Conservation (phyloP, 2,113 vertebrate genomes). For the Haemorhous mexicanus region DNA sequence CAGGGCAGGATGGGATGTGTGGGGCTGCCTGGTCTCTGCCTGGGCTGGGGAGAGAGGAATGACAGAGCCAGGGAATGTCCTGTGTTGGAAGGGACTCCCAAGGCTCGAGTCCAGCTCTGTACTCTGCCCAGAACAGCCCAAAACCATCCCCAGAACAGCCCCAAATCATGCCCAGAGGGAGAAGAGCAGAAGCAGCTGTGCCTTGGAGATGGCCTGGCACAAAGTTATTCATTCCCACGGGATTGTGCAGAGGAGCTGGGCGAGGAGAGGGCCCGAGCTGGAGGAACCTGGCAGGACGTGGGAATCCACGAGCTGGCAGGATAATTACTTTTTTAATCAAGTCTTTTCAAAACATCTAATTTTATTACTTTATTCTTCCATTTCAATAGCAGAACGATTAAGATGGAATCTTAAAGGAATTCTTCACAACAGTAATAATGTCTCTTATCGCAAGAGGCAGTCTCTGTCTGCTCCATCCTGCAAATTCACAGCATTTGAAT, state of each 20-base stretch:
- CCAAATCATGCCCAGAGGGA: neutral
- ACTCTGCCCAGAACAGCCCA: neutral
- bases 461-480: conserved; percentile 48
- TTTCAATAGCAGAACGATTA: conserved; percentile 67
- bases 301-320: neutral
- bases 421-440: conserved; percentile 56
- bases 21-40: neutral
- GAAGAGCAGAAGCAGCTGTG: neutral
- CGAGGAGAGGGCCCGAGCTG: neutral
- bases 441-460: conserved; percentile 59
- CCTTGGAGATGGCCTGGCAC: neutral
- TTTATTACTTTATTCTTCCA: conserved; percentile 68
- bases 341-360: conserved; percentile 62
- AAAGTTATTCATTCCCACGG: neutral
- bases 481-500: conserved; percentile 64
- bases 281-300: neutral
- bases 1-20: neutral
- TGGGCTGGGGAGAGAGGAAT: neutral
- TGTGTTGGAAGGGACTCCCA: neutral
- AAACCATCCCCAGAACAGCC: neutral
- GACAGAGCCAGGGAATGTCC: neutral
- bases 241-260: accelerated
- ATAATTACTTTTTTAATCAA: conserved; percentile 73
- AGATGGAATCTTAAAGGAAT: conserved; percentile 69
- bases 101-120: neutral